phyloP scores from a whole-genome alignment of 2,113 vertebrate genomes.

The Martes martes region DNA sequence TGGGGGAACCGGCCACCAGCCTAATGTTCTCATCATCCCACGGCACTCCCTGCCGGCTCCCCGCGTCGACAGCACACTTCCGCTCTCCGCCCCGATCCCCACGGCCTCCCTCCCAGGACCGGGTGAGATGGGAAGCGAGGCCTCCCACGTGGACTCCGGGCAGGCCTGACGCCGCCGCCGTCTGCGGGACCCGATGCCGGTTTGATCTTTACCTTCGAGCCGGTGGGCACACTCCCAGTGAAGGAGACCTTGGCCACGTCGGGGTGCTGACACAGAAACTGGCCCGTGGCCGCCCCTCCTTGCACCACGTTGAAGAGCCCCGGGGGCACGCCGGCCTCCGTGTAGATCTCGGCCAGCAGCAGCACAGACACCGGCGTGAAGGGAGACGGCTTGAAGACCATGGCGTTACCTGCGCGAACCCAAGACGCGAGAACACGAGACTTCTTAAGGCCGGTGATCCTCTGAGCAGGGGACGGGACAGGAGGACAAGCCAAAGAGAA shows the following conservation, averaged over 20 bases:
- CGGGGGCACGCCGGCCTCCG: constrained; percentile 89
- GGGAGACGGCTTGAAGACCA: constrained; percentile 97
- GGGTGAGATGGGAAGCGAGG: background rate
- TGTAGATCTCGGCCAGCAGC: constrained; percentile 94
- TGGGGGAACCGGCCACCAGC: rapidly evolving
- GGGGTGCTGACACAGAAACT: constrained; percentile 91
- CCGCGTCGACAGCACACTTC: background rate
- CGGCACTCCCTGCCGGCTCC: background rate
- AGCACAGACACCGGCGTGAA: constrained; percentile 91
- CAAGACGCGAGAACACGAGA: background rate
- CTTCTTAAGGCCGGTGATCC: background rate
- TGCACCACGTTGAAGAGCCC: constrained; percentile 98
- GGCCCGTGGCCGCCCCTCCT: constrained; percentile 92
- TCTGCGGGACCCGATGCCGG: rapidly evolving
- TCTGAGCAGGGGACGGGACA: background rate
- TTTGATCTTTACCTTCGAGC: constrained; percentile 85
- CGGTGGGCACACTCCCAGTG: constrained; percentile 96
- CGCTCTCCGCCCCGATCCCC: background rate
- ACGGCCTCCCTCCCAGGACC: background rate
- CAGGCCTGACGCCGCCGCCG: rapidly evolving
- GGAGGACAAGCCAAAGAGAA: too few species aligned
- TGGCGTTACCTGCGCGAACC: constrained; percentile 89
- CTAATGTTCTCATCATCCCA: background rate
- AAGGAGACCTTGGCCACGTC: constrained; percentile 97
- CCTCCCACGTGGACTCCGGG: rapidly evolving